Conservation (phyloP, 2,888 invertebrate species). For the Volucella inflata region DNA sequence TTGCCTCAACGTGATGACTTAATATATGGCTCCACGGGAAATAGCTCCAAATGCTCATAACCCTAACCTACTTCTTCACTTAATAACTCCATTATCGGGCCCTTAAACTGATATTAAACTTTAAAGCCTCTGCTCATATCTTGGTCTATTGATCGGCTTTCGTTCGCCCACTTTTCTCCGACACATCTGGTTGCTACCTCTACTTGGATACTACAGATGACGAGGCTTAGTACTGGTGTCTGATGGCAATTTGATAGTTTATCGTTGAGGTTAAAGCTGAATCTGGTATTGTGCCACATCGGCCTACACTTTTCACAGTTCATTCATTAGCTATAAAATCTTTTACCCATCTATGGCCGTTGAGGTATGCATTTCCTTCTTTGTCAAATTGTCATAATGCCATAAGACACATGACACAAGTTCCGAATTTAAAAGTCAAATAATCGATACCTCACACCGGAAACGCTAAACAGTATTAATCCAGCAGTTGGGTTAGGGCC, state of each 20-base stretch:
- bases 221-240: slow-evolving; percentile 2
- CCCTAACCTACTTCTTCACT: slow-evolving; percentile 58
- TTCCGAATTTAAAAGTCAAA: slow-evolving; percentile 69
- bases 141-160: slow-evolving; percentile 59
- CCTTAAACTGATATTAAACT: slow-evolving; percentile 64
- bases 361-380: slow-evolving; percentile 41
- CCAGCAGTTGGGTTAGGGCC: slow-evolving; percentile 41
- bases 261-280: too few species aligned
- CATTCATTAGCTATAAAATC: slow-evolving; percentile 38
- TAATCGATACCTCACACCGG: slow-evolving; percentile 56
- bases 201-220: slow-evolving; percentile 31
- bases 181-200: slow-evolving; percentile 44
- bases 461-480: slow-evolving; percentile 67
- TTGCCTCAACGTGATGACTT: slow-evolving; percentile 37
- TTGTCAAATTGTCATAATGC: slow-evolving; percentile 37
- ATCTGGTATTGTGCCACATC: slow-evolving; percentile 57
- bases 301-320: slow-evolving; percentile 72
- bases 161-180: slow-evolving; percentile 61
- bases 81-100: slow-evolving; percentile 71
- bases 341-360: slow-evolving; percentile 35
- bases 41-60: slow-evolving; percentile 25
- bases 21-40: slow-evolving; percentile 43
- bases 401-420: slow-evolving; percentile 52
- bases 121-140: slow-evolving; percentile 54
- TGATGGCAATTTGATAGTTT: too few species aligned